Conservation (phyloP, 2,113 vertebrate species). For the Nesoenas mayeri region DNA sequence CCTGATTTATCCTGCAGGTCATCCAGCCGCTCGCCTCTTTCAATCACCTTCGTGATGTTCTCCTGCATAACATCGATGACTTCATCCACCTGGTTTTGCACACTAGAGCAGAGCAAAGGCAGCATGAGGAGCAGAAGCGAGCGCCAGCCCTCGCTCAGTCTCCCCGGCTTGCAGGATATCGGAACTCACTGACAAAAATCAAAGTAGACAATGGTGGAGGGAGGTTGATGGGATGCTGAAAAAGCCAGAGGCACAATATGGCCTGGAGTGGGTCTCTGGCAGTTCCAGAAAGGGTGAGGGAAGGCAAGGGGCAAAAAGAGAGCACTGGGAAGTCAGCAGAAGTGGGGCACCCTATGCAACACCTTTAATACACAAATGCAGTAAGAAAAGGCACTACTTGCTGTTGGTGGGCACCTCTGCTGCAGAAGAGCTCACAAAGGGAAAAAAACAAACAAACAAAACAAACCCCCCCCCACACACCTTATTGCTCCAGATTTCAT, state of each 20-base stretch:
- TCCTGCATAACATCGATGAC: conserved; percentile 99
- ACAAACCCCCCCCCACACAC: neutral
- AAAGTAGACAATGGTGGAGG: neutral
- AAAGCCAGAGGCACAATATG: neutral
- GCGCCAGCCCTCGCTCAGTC: neutral
- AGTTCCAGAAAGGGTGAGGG: neutral
- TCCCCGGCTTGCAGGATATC: rapidly evolving
- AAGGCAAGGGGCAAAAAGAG: neutral
- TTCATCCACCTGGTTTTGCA: conserved; percentile 98
- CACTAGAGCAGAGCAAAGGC: conserved; percentile 74
- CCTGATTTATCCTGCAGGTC: conserved; percentile 99
- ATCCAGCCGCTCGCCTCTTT: conserved; percentile 94
- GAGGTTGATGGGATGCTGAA: neutral
- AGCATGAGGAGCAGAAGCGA: neutral
- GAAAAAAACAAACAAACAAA: neutral
- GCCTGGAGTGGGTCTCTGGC: neutral
- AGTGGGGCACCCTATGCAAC: neutral
- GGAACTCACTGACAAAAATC: neutral
- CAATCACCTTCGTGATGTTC: conserved; percentile 99
- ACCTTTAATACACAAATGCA: neutral
- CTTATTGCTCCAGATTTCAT: neutral
- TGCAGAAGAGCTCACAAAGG: neutral
- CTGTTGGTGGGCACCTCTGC: neutral
- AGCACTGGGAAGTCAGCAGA: neutral
- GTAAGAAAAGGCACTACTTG: neutral